Evolutionary conservation across 2,113 vertebrate genomes (phyloP), one percentile per base, ranked within the genome.

Genomic region (Vidua macroura): DNA sequence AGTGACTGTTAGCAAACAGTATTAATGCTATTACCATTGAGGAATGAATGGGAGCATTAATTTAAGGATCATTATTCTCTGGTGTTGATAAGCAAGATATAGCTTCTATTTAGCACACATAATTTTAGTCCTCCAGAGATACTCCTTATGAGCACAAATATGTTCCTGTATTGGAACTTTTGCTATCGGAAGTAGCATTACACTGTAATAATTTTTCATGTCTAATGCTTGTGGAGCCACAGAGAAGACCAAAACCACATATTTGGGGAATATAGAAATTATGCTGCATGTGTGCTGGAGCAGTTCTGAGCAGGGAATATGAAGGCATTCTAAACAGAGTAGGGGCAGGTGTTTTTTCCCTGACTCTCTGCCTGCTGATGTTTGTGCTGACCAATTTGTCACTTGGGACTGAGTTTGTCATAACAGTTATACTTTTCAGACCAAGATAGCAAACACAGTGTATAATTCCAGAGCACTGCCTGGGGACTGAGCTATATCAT

Each of bases 401-500:
- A 62, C 67, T 90, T 81, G 84, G 72, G 76, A 82, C 86, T 3
- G 3, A 74, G 85, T 70, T 91, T 94, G 49, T 95, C 73, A 23
- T 51, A 91, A 83, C 59, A 92, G 75, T 88, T 92, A 53, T 15
- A 81, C 94, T 82, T 94, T 95, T 77, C 88, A 96, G 85, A 78
- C 60, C 76, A 58, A 72, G 66, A 68, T 69, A 90, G 92, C 58
- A 93, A 95, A 90, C 80, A 69, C 7, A 22, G 94, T 25, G 21
- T 79, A 86, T 82, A 49, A 93, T 92, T 92, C 84, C 70, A 93
- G 68, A 88, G 41, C 69, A n/a, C 67, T 83, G 74, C 75, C 56
- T 86, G 79, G 13, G 60, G 78, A 16, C 87, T 92, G 75, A 95
- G 56, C 82, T 78, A 75, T 87, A 60, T 76, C 64, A 68, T 74